Conservation (phyloP, 2,113 vertebrate genomes). For the Columba janthina region DNA sequence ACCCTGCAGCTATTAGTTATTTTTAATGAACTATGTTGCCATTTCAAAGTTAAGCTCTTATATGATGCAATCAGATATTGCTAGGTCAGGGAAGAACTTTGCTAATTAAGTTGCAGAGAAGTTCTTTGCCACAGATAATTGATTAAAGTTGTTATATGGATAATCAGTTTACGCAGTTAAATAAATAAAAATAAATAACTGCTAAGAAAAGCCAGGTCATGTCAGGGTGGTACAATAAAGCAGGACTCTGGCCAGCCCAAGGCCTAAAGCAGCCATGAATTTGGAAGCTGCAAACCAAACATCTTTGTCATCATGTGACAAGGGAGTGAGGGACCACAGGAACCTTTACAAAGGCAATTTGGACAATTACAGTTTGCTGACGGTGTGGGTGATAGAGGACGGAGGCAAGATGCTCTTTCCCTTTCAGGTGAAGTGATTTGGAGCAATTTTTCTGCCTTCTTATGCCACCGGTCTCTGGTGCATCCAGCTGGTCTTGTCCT, state of each 20-base stretch:
- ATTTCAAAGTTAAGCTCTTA: conserved; percentile 72
- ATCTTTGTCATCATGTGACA: background rate
- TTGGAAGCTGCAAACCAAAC: background rate
- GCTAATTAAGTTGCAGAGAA: conserved; percentile 74
- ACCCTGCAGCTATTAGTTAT: conserved; percentile 75
- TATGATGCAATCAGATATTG: conserved; percentile 63
- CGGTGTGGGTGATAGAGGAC: background rate
- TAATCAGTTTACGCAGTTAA: conserved; percentile 52
- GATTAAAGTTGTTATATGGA: conserved; percentile 60
- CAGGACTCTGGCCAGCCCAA: background rate
- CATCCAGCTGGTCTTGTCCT: background rate
- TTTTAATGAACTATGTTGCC: conserved; percentile 77
- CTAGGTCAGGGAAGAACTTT: conserved; percentile 71
- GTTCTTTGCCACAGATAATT: conserved; percentile 67
- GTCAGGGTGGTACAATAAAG: background rate
- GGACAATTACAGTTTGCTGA: background rate
- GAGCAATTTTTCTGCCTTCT: background rate
- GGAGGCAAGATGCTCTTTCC: background rate
- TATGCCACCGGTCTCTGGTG: background rate
- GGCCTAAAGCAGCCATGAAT: background rate
- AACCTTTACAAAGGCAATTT: background rate
- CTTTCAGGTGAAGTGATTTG: background rate
- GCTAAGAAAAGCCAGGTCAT: conserved; percentile 4
- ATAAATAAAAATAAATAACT: conserved; percentile 64
- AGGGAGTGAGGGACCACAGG: fast-evolving